Conservation (phyloP, 2,797 vertebrate species). For the Melanotaenia maccullochi region DNA sequence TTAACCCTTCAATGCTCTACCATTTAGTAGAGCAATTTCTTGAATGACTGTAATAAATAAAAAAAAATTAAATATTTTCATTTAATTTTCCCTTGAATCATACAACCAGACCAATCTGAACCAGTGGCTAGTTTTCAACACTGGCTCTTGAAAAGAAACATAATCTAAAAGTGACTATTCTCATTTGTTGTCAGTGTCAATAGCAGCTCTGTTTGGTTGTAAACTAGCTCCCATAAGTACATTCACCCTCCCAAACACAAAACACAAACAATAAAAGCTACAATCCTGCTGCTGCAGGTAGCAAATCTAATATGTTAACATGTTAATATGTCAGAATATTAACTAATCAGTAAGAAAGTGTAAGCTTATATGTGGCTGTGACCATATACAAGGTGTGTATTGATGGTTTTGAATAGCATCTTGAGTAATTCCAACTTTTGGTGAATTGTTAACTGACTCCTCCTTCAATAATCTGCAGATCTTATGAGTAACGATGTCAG, state of each 20-base stretch:
- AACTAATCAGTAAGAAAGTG: too few relatives aligned
- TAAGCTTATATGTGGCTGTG: too few relatives aligned
- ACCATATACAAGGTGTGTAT: neutral
- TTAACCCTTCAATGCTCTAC: neutral
- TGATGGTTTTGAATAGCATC: too few relatives aligned
- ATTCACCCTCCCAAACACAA: neutral
- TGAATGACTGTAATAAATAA: too few relatives aligned
- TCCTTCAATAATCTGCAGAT: too few relatives aligned
- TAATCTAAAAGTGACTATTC: slow-evolving; percentile 21
- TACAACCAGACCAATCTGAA: neutral
- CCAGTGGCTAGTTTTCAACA: neutral
- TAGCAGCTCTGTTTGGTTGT: slow-evolving; percentile 55
- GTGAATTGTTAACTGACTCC: neutral
- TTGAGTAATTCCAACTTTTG: neutral
- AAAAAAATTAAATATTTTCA: too few relatives aligned
- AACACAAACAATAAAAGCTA: neutral
- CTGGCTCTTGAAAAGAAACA: slow-evolving; percentile 11
- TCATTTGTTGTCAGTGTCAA: slow-evolving; percentile 54
- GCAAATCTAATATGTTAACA: too few relatives aligned
- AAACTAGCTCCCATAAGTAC: slow-evolving; percentile 38
- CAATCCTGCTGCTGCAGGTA: neutral
- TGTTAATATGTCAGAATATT: too few relatives aligned
- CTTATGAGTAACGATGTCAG: neutral
- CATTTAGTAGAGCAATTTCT: too few relatives aligned
- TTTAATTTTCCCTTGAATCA: neutral